These are phyloP conservation scores for Chrysolina americana DNA, from an alignment of 2,888 invertebrate genomes.

Conservation along the genomic window DNA sequence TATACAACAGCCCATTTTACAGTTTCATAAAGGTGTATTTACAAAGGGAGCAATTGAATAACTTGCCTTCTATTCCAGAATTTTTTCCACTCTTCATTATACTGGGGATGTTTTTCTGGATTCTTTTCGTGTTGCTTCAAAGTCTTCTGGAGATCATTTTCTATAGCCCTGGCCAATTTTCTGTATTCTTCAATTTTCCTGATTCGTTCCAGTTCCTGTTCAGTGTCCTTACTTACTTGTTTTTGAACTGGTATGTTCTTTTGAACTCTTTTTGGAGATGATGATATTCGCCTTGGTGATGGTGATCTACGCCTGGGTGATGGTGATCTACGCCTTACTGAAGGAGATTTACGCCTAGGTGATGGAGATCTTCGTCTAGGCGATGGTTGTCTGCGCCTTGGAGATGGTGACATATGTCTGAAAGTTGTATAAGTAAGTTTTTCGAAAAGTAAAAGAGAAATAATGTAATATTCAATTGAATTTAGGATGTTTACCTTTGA, in stretches of 20 bases:
- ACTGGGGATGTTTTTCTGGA: slow-evolving; percentile 90
- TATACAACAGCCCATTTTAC: no score
- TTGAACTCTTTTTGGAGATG: slow-evolving; percentile 23
- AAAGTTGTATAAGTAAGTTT: neutral
- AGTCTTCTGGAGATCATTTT: slow-evolving; percentile 76
- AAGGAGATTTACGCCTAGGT: slow-evolving; percentile 32
- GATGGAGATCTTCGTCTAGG: slow-evolving; percentile 41
- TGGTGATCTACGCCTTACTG: slow-evolving; percentile 25
- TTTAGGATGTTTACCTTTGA: slow-evolving; percentile 40
- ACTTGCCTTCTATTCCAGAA: slow-evolving; percentile 84
- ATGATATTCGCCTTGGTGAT: slow-evolving; percentile 20
- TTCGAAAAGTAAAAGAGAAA: neutral
- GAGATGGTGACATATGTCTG: slow-evolving; percentile 44
- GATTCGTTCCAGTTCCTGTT: slow-evolving; percentile 55
- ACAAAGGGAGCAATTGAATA: slow-evolving; percentile 1
- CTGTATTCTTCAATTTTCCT: slow-evolving; percentile 73
- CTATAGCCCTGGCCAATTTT: slow-evolving; percentile 70
- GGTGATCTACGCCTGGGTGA: slow-evolving; percentile 27
- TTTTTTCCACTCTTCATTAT: slow-evolving; percentile 91
- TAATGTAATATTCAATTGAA: no score
- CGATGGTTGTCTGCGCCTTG: slow-evolving; percentile 37
- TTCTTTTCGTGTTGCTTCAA: slow-evolving; percentile 85
- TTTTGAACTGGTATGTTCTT: neutral
- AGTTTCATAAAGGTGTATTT: neutral
- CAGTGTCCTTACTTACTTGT: slow-evolving; percentile 20